These are phyloP conservation scores for Pemphigus obesinymphae DNA, from an alignment of 1,140 invertebrate genomes.

Conservation along the genomic window DNA sequence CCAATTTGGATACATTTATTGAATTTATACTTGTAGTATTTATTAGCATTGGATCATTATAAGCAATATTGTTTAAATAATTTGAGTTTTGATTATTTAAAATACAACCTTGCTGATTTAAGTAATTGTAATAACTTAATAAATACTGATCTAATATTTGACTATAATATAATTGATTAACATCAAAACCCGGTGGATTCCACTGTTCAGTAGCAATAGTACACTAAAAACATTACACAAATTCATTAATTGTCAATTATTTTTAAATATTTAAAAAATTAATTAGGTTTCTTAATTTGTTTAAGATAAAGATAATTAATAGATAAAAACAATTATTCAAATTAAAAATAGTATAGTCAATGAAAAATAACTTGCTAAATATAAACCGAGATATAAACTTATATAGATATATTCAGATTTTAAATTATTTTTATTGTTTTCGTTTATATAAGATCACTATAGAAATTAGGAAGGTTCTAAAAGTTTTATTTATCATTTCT, in stretches of 20 bases:
- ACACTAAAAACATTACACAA: background rate
- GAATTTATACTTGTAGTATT: background rate
- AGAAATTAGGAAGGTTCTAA: no score
- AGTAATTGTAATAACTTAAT: constrained; percentile 5
- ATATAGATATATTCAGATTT: no score
- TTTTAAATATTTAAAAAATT: background rate
- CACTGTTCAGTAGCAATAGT: background rate
- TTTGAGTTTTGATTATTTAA: background rate
- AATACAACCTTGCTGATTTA: background rate
- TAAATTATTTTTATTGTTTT: no score
- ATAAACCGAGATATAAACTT: no score
- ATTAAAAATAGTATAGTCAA: no score
- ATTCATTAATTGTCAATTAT: background rate
- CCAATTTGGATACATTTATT: background rate
- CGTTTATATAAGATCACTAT: no score
- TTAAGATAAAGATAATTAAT: background rate
- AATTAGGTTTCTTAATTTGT: background rate
- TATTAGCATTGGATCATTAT: background rate
- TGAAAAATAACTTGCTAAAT: no score
- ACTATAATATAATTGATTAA: background rate
- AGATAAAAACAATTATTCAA: no score
- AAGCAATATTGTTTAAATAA: background rate
- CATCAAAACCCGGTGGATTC: background rate
- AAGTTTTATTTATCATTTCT: no score
- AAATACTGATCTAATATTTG: background rate